Conservation (phyloP, 2,113 vertebrate genomes). For the Burhinus bistriatus region DNA sequence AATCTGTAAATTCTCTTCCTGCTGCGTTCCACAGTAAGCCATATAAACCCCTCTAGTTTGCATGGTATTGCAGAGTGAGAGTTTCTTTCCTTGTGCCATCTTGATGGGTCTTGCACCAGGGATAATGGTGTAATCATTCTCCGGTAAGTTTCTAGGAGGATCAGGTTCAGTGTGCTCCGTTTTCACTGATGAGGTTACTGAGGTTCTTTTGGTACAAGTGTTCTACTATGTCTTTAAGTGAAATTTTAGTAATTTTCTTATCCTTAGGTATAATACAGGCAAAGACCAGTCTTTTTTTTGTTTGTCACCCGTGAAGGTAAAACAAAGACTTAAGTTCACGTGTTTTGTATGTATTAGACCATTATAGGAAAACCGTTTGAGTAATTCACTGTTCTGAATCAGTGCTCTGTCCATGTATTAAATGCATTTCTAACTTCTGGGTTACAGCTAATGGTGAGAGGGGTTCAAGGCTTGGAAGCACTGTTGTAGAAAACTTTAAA, state of each 20-base stretch:
- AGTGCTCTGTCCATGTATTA: background rate
- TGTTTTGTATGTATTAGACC: background rate
- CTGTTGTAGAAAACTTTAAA: background rate
- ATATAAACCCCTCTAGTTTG: background rate
- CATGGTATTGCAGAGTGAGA: background rate
- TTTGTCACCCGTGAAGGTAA: background rate
- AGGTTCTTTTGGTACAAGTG: background rate
- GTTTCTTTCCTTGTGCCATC: background rate
- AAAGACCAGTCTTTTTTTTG: background rate
- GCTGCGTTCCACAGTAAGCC: background rate
- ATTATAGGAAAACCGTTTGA: background rate
- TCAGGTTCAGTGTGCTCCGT: accelerated
- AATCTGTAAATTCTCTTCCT: background rate
- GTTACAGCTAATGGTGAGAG: background rate
- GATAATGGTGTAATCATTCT: background rate
- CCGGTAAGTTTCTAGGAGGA: accelerated
- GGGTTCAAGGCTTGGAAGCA: background rate
- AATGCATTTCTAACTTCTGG: background rate
- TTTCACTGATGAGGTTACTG: background rate
- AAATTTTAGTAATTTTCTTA: background rate
- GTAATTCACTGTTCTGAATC: background rate
- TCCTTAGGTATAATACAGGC: background rate
- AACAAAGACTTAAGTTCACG: background rate
- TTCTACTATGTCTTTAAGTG: background rate
- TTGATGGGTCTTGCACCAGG: background rate